A percentile compares a stretch with the other conserved stretches of the same genome.
Conservation (phyloP, 53 echinoderm and acorn worm species). For the Henricia sp. region DNA sequence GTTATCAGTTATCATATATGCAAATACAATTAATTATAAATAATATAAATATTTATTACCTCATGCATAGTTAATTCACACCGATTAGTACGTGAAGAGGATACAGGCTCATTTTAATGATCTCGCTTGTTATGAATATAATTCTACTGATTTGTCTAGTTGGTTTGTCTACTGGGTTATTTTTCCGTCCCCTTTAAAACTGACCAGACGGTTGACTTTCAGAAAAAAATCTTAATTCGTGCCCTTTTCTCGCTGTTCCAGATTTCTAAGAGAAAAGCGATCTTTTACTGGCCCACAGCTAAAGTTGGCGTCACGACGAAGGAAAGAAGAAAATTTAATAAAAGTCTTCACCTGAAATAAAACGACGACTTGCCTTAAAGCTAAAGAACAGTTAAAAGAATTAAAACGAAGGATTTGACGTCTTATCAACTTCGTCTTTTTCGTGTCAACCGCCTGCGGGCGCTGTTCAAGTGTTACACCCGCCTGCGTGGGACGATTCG, state of each 20-base stretch:
- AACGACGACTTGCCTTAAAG: slow-evolving; percentile 28
- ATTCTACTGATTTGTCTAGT: too few species aligned
- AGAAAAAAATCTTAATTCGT: neutral
- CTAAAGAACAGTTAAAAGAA: slow-evolving; percentile 51
- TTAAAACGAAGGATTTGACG: slow-evolving; percentile 41
- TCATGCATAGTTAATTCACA: too few species aligned
- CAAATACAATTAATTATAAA: too few species aligned
- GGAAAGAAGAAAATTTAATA: slow-evolving; percentile 42
- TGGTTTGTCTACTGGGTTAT: too few species aligned
- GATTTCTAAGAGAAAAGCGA: slow-evolving; percentile 53
- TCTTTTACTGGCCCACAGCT: slow-evolving; percentile 47
- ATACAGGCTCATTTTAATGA: too few species aligned
- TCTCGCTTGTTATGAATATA: too few species aligned
- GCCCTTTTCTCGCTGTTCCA: slow-evolving; percentile 12
- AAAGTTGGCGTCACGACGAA: slow-evolving; percentile 56
- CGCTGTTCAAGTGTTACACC: neutral
- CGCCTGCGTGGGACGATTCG: too few species aligned
- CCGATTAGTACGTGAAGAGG: too few species aligned
- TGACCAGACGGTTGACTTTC: neutral
- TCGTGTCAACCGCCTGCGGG: neutral
- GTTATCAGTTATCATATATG: too few species aligned
- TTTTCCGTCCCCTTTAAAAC: slow-evolving; percentile 11
- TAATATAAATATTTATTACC: too few species aligned
- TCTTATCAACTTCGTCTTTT: slow-evolving; percentile 27
- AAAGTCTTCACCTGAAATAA: slow-evolving; percentile 46